Evolutionary conservation across 2,797 vertebrate species (phyloP), one percentile per base, ranked within the genome.

Genomic region (Chromis chromis): DNA sequence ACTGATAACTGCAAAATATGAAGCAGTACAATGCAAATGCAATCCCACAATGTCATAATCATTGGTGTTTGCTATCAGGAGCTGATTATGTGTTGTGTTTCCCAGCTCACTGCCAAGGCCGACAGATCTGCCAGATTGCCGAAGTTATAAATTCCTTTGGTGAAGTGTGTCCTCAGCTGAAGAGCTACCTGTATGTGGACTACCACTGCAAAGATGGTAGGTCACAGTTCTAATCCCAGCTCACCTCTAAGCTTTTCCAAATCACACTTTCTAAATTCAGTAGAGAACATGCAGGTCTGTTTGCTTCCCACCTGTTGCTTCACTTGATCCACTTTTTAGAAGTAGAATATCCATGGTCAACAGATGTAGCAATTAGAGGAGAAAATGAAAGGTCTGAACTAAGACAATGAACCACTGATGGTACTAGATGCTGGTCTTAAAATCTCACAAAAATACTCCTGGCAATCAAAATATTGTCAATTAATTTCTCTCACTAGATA

Each of bases 141-240:
- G 94, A 94, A 1, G 92, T 96, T 24, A 24, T 88, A 21, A 75
- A 85, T 19, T 93, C 94, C 49, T 95, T 96, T 79, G 95, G 92
- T 83, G 95, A 96, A 6, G 92, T 93, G 16, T 98, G 97, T 74
- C 95, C 96, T 56, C 53, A 85, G 10, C 77, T 67, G 14, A 95
- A 95, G 63, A 97, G 94, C 76, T 98, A 98, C 86, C 89, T 98
- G 69, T 95, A 94, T 65, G 78, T 99, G 78, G 93, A 94, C 1
- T 97, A 97, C 61, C 92, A 93, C 86, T 98, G 97, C 92, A 92
- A 72, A 84, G 94, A 97, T 73, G 97, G 97, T 98, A 85, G 90
- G 96, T 81, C 25, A 17, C 6, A 1, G 4, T 16, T 48, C 13
- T 40, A 13, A 25, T 21, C 17, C 14, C 13, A 8, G 1, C 17